phyloP scores from a whole-genome alignment of 2,888 invertebrate species.

The Drosophila tanythrix region DNA sequence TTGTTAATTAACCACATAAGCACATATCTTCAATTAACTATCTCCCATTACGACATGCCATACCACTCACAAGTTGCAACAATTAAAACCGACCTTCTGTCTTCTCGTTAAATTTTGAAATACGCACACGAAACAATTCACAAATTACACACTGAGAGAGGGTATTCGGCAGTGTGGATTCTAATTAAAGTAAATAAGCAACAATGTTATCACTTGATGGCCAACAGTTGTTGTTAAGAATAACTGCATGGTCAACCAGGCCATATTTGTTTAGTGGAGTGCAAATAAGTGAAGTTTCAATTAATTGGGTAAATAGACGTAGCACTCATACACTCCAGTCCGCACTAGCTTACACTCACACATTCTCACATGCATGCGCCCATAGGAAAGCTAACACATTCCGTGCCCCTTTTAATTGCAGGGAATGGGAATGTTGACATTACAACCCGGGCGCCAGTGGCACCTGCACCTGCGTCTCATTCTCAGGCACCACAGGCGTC shows the following conservation, averaged over 20 bases:
- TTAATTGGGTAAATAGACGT: conserved; percentile 33
- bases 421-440: conserved; percentile 32
- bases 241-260: conserved; percentile 6
- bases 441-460: background rate
- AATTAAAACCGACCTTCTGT: background rate
- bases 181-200: conserved; percentile 6
- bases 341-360: background rate
- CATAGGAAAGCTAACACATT: conserved; percentile 41
- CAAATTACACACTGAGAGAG: background rate
- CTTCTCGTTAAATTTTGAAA: background rate
- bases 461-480: background rate
- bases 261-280: conserved; percentile 25
- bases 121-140: background rate
- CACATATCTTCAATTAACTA: conserved; percentile 49
- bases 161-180: background rate
- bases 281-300: conserved; percentile 30
- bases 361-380: conserved; percentile 18
- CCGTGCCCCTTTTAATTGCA: conserved; percentile 61
- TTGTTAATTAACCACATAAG: conserved; percentile 45
- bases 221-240: conserved; percentile 1
- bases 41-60: conserved; percentile 1
- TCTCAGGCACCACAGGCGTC: background rate
- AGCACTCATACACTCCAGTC: background rate
- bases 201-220: background rate
- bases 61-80: conserved; percentile 17